Evolutionary conservation across 2,888 invertebrate species (phyloP).

Genomic region (Drosophila neonasuta): DNA sequence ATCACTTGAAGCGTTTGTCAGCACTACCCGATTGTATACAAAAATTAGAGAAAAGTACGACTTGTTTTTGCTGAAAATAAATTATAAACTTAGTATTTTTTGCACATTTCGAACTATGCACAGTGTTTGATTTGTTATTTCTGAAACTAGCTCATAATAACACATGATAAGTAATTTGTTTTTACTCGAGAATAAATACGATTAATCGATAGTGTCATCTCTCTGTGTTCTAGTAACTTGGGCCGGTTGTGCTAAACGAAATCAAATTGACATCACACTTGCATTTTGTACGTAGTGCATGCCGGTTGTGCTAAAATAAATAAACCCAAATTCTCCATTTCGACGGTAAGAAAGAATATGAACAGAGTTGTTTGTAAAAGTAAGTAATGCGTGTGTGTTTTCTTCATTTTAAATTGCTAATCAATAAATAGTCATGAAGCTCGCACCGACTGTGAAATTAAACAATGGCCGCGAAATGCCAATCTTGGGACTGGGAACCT

Average conservation of each 20-base stretch:
- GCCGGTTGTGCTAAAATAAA: slow-evolving; percentile 3
- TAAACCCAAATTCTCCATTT: not conserved
- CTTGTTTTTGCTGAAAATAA: too few species aligned
- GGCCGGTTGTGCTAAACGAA: not conserved
- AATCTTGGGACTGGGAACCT: slow-evolving; percentile 86
- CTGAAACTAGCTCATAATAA: too few species aligned
- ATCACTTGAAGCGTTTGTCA: too few species aligned
- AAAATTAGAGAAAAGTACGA: too few species aligned
- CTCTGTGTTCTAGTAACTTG: not conserved
- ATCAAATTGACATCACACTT: slow-evolving; percentile 5
- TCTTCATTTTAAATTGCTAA: not conserved
- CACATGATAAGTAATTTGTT: too few species aligned
- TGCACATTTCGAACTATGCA: too few species aligned
- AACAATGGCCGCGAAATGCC: slow-evolving; percentile 85
- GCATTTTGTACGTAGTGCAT: not conserved
- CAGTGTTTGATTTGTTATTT: too few species aligned
- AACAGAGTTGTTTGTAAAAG: slow-evolving; percentile 12
- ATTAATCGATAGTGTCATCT: not conserved
- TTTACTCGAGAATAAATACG: not conserved
- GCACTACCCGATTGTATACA: too few species aligned
- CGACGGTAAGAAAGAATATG: slow-evolving; percentile 18
- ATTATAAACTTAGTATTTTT: too few species aligned
- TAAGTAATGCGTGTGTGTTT: slow-evolving; percentile 3
- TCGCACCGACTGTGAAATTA: slow-evolving; percentile 82
- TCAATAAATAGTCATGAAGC: slow-evolving; percentile 47